These are phyloP conservation scores for Dicaeum eximium DNA, from an alignment of 2,113 vertebrate genomes.

Conservation along the genomic window DNA sequence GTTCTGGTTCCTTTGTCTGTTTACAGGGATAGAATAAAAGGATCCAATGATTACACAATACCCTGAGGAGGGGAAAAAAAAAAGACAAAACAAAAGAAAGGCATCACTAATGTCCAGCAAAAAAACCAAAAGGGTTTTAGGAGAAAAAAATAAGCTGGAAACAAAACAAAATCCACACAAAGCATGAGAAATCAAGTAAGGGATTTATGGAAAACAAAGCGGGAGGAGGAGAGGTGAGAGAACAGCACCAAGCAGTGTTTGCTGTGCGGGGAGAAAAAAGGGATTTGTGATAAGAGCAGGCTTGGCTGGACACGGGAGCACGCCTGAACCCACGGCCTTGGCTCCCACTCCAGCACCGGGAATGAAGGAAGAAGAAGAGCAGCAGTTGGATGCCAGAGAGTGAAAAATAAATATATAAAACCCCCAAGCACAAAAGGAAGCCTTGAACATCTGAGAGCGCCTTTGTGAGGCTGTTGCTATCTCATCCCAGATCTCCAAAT, in stretches of 20 bases:
- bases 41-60: background rate
- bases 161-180: background rate
- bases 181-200: background rate
- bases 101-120: background rate
- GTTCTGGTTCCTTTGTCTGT: background rate
- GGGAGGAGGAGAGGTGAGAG: background rate
- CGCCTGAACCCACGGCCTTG: background rate
- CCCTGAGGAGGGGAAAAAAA: background rate
- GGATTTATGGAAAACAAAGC: background rate
- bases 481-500: background rate
- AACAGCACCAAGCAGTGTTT: background rate
- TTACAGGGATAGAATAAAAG: background rate
- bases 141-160: background rate
- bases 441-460: constrained; percentile 6
- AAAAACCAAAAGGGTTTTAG: background rate
- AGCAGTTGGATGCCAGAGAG: background rate
- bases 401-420: background rate
- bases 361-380: background rate
- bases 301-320: background rate
- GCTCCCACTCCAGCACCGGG: background rate
- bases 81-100: background rate
- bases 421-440: background rate
- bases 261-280: background rate
- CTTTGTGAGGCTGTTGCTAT: background rate
- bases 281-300: background rate